Evolutionary conservation across 2,888 invertebrate genomes (phyloP), one percentile per base, ranked within the genome.

Genomic region (Scaptomyza caliginosa): DNA sequence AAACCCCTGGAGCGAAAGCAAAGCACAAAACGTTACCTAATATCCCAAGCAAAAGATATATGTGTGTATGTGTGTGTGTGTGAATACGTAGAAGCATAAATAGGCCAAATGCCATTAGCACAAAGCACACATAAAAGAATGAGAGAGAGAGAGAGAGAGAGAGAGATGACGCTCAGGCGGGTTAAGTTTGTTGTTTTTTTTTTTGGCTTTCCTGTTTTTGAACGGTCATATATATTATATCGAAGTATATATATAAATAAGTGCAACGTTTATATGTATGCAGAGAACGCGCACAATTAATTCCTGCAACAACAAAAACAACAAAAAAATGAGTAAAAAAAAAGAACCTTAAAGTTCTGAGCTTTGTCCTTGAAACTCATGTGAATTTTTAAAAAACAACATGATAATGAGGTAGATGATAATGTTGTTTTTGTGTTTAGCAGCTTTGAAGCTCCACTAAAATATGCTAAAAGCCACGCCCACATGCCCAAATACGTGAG

Each of bases 51-150:
- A 28, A 49, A 17, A 38, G 28, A 64, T 55, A 57, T 21, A 17
- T 26, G 6, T 21, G 54, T 34, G 39, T 19, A 36, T 36, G 51
- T 36, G 28, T 34, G 52, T 32, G 38, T 34, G 16, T 36, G 30
- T 46, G 50, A 81, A 82, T 84, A 82, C 88, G 69, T 83, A 85
- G 90, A 89, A 89, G 63, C 77, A 68, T 89, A 89, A 89, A 79
- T 89, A 89, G 89, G 89, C 89, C 89, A 89, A 89, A 89, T 89
- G 89, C 88, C 90, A 89, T 88, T 79, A 89, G 80, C 86, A 87
- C 72, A 46, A 30, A 46, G 43, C 43, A 67, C 54, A 73, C 21
- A 70, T 46, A 67, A 4, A 23, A 6, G 2, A 6, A 24, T 0
- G 3, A 10, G 11, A 28, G 26, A 11, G 8, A 34, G 16, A 34